phyloP scores from a whole-genome alignment of 2,888 invertebrate genomes.

The Eugnorisma glareosa region DNA sequence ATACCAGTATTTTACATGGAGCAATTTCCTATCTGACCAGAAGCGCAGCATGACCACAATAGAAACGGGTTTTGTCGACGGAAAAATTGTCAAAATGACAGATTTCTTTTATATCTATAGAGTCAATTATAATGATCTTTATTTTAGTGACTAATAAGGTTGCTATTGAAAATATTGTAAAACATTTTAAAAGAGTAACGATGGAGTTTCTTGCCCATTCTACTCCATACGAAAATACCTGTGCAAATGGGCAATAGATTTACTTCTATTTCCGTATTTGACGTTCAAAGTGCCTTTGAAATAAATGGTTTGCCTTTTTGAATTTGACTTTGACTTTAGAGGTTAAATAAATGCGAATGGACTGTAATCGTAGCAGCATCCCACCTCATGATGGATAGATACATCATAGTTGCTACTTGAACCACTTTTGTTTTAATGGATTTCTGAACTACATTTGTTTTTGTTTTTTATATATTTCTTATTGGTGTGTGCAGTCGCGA shows the following conservation, averaged over 20 bases:
- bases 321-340: not conserved
- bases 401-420: constrained; percentile 32
- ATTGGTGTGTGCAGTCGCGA: constrained; percentile 11
- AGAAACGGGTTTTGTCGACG: too few species aligned
- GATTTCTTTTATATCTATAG: too few species aligned
- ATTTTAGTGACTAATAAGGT: not conserved
- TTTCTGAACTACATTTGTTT: constrained; percentile 41
- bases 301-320: not conserved
- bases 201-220: not conserved
- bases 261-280: not conserved
- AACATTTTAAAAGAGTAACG: not conserved
- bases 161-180: not conserved
- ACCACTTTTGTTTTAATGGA: constrained; percentile 50
- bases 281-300: not conserved
- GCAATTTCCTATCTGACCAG: not conserved
- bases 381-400: constrained; percentile 21
- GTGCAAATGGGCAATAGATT: not conserved
- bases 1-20: not conserved
- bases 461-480: constrained; percentile 31
- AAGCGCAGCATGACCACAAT: too few species aligned
- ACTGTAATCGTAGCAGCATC: constrained; percentile 24
- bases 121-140: not conserved
- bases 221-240: not conserved
- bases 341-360: not conserved
- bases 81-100: too few species aligned